These are phyloP conservation scores for Acholoe squamosa DNA, from an alignment of 2,888 invertebrate genomes.

Conservation along the genomic window DNA sequence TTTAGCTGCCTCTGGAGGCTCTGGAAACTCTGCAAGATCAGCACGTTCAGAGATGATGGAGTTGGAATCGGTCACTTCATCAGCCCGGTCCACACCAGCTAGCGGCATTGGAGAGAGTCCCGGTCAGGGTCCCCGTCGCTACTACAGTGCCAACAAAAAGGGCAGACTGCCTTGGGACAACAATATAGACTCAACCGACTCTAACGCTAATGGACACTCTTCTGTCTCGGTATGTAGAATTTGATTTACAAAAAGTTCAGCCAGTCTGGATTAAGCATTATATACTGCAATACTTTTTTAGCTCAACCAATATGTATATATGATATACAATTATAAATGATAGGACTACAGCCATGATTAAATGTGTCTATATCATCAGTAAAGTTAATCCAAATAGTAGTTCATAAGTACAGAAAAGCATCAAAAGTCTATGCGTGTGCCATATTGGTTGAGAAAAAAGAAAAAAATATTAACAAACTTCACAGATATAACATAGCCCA, in stretches of 20 bases:
- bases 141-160: constrained; percentile 79
- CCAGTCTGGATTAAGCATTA: too few relatives aligned
- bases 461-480: too few relatives aligned
- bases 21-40: constrained; percentile 75
- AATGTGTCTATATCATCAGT: too few relatives aligned
- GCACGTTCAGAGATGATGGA: constrained; percentile 75
- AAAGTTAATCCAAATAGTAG: too few relatives aligned
- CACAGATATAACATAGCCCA: too few relatives aligned
- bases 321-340: too few relatives aligned
- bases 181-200: constrained; percentile 49
- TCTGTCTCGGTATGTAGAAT: not conserved
- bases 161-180: constrained; percentile 82
- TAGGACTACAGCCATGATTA: too few relatives aligned
- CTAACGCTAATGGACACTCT: constrained; percentile 33
- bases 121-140: constrained; percentile 74
- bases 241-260: not conserved
- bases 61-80: constrained; percentile 76
- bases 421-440: too few relatives aligned
- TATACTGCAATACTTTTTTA: too few relatives aligned
- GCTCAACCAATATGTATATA: too few relatives aligned
- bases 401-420: too few relatives aligned
- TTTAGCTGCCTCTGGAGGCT: constrained; percentile 84
- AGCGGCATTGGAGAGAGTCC: constrained; percentile 72
- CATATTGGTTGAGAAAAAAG: too few relatives aligned
- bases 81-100: constrained; percentile 68